phyloP scores from a whole-genome alignment of 1,140 invertebrate genomes.

The Berghia stephanieae region DNA sequence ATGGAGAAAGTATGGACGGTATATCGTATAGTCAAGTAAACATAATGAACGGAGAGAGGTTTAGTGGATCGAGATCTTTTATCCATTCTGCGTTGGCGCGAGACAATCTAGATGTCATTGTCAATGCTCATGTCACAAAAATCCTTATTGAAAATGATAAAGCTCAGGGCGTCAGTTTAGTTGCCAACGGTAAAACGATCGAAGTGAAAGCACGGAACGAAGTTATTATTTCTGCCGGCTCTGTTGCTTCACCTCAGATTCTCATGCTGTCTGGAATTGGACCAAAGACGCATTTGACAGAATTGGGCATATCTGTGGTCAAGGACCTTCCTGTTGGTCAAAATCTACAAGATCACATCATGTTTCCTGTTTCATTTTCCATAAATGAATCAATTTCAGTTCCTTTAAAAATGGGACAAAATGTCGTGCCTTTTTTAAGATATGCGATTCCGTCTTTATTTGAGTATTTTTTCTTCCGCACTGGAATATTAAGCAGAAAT shows the following conservation, averaged over 20 bases:
- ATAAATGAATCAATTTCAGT: not conserved
- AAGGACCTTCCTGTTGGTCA: slow-evolving; percentile 81
- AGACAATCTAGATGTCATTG: slow-evolving; percentile 49
- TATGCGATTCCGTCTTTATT: not conserved
- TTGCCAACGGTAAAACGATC: slow-evolving; percentile 64
- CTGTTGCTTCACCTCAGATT: slow-evolving; percentile 87
- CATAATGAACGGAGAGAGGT: slow-evolving; percentile 87
- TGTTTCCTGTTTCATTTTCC: not conserved
- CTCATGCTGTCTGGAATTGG: slow-evolving; percentile 91
- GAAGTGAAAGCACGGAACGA: slow-evolving; percentile 79
- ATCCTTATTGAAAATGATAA: slow-evolving; percentile 41
- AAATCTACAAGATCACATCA: slow-evolving; percentile 81
- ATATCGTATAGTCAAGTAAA: slow-evolving; percentile 85
- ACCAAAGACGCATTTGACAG: slow-evolving; percentile 66
- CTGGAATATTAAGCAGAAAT: not conserved
- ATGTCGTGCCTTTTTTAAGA: no score
- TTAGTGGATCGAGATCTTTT: slow-evolving; percentile 48
- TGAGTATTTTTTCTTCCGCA: not conserved
- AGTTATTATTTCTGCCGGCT: slow-evolving; percentile 81
- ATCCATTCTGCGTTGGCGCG: slow-evolving; percentile 43
- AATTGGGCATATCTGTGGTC: slow-evolving; percentile 39
- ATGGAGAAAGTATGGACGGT: not conserved
- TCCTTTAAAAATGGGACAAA: no score
- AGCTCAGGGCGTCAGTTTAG: slow-evolving; percentile 59
- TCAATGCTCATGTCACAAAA: slow-evolving; percentile 58